Evolutionary conservation across 2,797 vertebrate species (phyloP).

Genomic region (Eupleurogrammus muticus): DNA sequence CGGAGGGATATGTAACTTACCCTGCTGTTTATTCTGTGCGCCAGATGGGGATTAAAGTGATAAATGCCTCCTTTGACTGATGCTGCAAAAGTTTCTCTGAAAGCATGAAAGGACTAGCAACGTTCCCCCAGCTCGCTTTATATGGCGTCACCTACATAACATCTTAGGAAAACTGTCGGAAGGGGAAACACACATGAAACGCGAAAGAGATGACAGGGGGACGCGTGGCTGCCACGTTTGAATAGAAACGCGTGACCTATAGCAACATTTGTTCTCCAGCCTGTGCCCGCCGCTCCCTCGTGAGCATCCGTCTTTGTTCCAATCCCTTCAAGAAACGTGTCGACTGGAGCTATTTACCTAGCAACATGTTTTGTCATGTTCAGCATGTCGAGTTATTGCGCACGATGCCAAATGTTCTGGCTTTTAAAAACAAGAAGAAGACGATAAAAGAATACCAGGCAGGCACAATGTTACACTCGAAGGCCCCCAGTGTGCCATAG

Average conservation of each 20-base stretch:
- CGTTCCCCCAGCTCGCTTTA: slow-evolving; percentile 60
- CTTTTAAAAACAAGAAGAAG: slow-evolving; percentile 3
- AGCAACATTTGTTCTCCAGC: slow-evolving; percentile 45
- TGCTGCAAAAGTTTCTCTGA: slow-evolving; percentile 71
- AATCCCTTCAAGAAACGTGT: slow-evolving; percentile 44
- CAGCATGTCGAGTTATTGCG: slow-evolving; percentile 13
- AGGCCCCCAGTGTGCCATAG: slow-evolving; percentile 55
- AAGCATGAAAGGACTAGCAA: slow-evolving; percentile 78
- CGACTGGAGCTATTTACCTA: slow-evolving; percentile 42
- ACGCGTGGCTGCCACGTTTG: slow-evolving; percentile 39
- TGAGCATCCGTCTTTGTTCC: slow-evolving; percentile 55
- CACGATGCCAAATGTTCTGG: slow-evolving; percentile 40
- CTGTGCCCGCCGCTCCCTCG: slow-evolving; percentile 32
- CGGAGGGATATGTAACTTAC: slow-evolving; percentile 69
- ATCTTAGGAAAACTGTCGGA: slow-evolving; percentile 39
- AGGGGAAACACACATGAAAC: slow-evolving; percentile 43
- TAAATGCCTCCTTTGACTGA: slow-evolving; percentile 82
- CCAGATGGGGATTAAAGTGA: slow-evolving; percentile 82
- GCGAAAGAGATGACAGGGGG: slow-evolving; percentile 40
- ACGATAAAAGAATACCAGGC: neutral
- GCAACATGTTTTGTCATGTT: slow-evolving; percentile 71
- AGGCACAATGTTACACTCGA: slow-evolving; percentile 44
- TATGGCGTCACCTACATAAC: slow-evolving; percentile 43
- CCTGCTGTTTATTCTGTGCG: slow-evolving; percentile 75
- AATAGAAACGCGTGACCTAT: slow-evolving; percentile 54